These are phyloP conservation scores for Omphaloscelis lunosa DNA, from an alignment of 2,888 invertebrate species.

Conservation along the genomic window DNA sequence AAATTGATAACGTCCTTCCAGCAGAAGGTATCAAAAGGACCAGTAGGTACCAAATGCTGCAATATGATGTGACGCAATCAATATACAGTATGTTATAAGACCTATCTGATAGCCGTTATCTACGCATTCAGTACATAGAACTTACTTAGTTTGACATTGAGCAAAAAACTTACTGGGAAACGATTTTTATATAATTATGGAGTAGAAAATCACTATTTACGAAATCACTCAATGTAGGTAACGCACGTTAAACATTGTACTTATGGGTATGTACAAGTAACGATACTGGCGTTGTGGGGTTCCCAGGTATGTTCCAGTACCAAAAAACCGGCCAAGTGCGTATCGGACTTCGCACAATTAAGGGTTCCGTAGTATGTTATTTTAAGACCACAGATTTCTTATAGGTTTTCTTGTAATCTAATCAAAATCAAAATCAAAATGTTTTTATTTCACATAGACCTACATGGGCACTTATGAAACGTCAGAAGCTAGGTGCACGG, in stretches of 20 bases:
- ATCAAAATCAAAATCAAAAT: too few species aligned
- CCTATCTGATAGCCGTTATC: neutral
- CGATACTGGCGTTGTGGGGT: neutral
- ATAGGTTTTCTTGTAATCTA: too few species aligned
- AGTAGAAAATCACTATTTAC: neutral
- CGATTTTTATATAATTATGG: neutral
- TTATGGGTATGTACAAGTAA: too few species aligned
- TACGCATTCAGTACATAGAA: neutral
- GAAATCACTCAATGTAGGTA: neutral
- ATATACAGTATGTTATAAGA: neutral
- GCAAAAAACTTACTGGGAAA: neutral
- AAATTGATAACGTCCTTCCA: conserved; percentile 2
- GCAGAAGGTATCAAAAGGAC: neutral
- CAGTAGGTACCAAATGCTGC: neutral
- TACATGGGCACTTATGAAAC: too few species aligned
- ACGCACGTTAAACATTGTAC: neutral
- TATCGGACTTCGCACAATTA: too few species aligned
- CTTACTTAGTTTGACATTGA: neutral
- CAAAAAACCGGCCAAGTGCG: too few species aligned
- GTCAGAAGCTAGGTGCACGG: too few species aligned
- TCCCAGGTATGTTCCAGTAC: neutral
- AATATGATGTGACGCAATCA: neutral
- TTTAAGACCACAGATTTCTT: too few species aligned
- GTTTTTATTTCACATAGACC: too few species aligned
- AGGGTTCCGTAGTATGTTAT: too few species aligned